Percentiles rank a stretch among this genome's conserved stretches.
These are phyloP conservation scores for Exocentrus adspersus DNA, from an alignment of 2,888 invertebrate species.

Conservation along the genomic window DNA sequence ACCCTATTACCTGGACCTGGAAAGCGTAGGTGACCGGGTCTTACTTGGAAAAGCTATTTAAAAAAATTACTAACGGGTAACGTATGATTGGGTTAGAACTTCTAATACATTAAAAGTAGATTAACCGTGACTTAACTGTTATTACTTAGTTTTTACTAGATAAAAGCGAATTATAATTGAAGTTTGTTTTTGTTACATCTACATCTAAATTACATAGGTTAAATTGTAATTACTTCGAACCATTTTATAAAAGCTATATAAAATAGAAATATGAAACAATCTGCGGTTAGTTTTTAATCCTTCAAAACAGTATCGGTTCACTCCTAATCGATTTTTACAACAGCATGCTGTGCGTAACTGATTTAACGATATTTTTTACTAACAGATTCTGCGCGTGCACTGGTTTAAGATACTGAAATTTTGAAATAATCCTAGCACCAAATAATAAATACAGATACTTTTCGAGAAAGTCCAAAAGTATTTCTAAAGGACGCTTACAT, in stretches of 20 bases:
- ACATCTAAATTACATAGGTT: slow-evolving; percentile 13
- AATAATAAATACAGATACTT: too few relatives aligned
- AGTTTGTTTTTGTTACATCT: slow-evolving; percentile 21
- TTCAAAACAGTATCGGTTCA: slow-evolving; percentile 2
- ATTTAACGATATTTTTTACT: neutral
- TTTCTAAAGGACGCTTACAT: too few relatives aligned
- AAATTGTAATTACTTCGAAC: slow-evolving; percentile 17
- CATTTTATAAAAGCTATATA: slow-evolving; percentile 5
- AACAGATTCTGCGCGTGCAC: too few relatives aligned
- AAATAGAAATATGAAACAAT: slow-evolving; percentile 20
- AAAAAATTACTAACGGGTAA: slow-evolving; percentile 18
- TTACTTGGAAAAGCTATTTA: too few relatives aligned
- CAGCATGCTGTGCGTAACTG: slow-evolving; percentile 11
- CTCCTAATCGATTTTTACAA: slow-evolving; percentile 7
- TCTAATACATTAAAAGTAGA: slow-evolving; percentile 20
- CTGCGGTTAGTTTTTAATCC: slow-evolving; percentile 16
- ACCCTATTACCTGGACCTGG: neutral
- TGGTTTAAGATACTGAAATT: too few relatives aligned
- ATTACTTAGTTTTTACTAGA: slow-evolving; percentile 23
- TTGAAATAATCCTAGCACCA: too few relatives aligned
- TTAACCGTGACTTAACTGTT: slow-evolving; percentile 33
- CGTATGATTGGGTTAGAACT: slow-evolving; percentile 3
- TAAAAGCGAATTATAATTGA: slow-evolving; percentile 27
- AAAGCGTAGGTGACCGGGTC: too few relatives aligned
- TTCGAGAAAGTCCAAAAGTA: too few relatives aligned